Evolutionary conservation across 2,113 vertebrate genomes (phyloP), one percentile per base, ranked within the genome.

Genomic region (Hystrix brachyura): DNA sequence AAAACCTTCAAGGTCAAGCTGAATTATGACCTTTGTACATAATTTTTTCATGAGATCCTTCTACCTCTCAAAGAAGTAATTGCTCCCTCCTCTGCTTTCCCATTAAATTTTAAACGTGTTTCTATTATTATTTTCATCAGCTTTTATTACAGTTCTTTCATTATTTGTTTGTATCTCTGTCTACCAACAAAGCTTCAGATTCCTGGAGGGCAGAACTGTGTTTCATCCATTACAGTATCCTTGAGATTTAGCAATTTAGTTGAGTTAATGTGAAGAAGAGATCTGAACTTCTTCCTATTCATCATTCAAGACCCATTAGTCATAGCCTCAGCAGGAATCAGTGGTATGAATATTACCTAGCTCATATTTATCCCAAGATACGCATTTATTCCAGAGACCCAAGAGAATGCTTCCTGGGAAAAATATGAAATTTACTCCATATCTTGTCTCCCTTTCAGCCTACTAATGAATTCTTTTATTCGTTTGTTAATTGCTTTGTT

Each of bases 101-200:
- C n/a, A 78, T 64, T 94, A 85, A 74, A 93, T 71, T 90, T 84
- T 95, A 96, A 87, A 29, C 53, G 80, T 23, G 84, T 10, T 46
- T 91, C 67, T 92, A 29, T 81, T 80, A 87, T 84, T 34, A 84
- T 80, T 84, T 91, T 71, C 86, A 84, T 94, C 80, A 92, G 32
- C 48, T 74, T 89, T 90, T 59, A 93, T 64, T 86, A 65, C 2
- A 71, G 12, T 84, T 87, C 38, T 90, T 65, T 92, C n/a, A 71
- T 90, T 85, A 21, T 51, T 92, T 87, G 38, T 84, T 96, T 93
- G 23, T 88, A 38, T 78, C 53, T 95, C 59, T 93, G 55, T 90
- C 48, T 96, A 59, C 69, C 51, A 46, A n/a, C 3, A 11, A 59
- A 27, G 3, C 5, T 93, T 92, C 46, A 53, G 74, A 76, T 67